Evolutionary conservation across 2,888 invertebrate genomes (phyloP).

Genomic region (Liodrosophila aerea): DNA sequence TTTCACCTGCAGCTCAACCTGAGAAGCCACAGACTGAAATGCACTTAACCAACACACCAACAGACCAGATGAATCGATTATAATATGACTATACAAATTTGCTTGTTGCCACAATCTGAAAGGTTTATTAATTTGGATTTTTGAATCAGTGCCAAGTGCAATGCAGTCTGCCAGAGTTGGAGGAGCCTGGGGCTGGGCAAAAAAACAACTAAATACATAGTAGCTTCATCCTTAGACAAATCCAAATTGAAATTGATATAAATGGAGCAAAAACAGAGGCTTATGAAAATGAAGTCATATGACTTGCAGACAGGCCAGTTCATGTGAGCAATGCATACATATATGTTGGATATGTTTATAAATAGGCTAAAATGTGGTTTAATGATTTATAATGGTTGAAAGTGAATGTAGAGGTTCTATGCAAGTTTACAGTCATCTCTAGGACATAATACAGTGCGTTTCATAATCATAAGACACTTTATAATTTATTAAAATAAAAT

Average conservation of each 20-base stretch:
- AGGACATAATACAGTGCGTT: no score
- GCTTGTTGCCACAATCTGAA: slow-evolving; percentile 57
- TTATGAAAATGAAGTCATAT: slow-evolving; percentile 2
- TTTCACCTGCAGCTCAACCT: slow-evolving; percentile 57
- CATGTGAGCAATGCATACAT: not conserved
- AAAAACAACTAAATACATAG: slow-evolving; percentile 23
- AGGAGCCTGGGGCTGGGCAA: slow-evolving; percentile 15
- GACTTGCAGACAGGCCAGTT: no score
- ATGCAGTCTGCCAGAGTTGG: slow-evolving; percentile 2
- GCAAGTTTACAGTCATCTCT: no score
- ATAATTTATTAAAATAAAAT: no score
- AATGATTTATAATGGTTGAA: no score
- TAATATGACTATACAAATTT: slow-evolving; percentile 63
- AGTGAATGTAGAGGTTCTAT: no score
- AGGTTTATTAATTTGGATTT: slow-evolving; percentile 62
- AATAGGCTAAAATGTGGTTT: no score
- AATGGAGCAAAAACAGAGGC: slow-evolving; percentile 27
- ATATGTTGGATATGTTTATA: not conserved
- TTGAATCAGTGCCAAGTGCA: slow-evolving; percentile 55
- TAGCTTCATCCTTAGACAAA: slow-evolving; percentile 15
- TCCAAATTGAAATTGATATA: slow-evolving; percentile 63
- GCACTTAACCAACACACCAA: slow-evolving; percentile 40
- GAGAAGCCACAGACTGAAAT: slow-evolving; percentile 54
- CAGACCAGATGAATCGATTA: slow-evolving; percentile 46
- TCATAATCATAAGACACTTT: no score